Evolutionary conservation across 2,888 invertebrate species (phyloP), one percentile per base, ranked within the genome.

Genomic region (Protonemura montana): DNA sequence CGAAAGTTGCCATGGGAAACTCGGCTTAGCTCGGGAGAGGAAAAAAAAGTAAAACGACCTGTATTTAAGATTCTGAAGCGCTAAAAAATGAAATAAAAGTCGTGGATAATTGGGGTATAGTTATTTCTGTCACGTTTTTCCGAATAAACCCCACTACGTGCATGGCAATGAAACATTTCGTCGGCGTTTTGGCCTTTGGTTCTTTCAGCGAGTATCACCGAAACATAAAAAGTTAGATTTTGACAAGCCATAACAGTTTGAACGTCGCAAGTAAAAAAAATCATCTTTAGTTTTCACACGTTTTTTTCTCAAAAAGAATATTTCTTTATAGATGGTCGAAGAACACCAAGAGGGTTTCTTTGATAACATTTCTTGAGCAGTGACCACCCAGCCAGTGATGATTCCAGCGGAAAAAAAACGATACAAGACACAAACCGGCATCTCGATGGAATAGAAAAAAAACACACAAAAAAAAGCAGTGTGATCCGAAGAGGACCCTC

Each of bases 121-220:
- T 27, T 78, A 78, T 78, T 78, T 78, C 26, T 27, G 78, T 78
- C 78, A 78, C 78, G 78, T 78, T 78, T 78, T 78, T 78, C 26
- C 26, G 28, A 78, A 78, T 26, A 28, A 27, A 78, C 26, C 28
- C 78, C 59, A 21, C 59, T 59, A 59, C 59, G 26, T 78, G 26
- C 78, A 26, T 78, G 26, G 78, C 25, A 7, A 6, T 28, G 78
- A 25, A 78, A 78, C n/a, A 27, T 26, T 78, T 78, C 28, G 78
- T 78, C 78, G 78, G 78, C 78, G 13, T 78, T 28, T 78, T 16
- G 7, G 10, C 10, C 78, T 6, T 27, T 27, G 78, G 26, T 26
- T 27, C 28, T 25, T 27, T 78, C 16, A 25, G 78, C 28, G 78
- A 28, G 59, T 21, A 59, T 13, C 25, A 27, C 26, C 26, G 28